Evolutionary conservation across 30 jellyfish, hydroid and myxozoan species (phyloP).

Genomic region (Euphysa ruthae): DNA sequence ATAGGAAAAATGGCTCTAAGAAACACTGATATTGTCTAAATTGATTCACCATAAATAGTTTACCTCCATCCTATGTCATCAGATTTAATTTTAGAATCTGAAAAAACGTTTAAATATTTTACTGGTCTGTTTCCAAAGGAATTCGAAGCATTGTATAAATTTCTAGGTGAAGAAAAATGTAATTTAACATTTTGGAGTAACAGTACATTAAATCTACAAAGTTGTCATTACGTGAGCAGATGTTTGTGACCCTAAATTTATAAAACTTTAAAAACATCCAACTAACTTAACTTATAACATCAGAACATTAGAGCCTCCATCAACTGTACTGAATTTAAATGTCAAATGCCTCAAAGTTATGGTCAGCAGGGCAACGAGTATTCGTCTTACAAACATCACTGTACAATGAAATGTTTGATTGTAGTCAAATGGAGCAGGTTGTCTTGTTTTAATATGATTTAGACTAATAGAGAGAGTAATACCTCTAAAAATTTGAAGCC

Average conservation of each 20-base stretch:
- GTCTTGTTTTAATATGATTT: too few relatives aligned
- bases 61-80: slow-evolving; percentile 15
- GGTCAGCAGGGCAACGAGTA: slow-evolving; percentile 55
- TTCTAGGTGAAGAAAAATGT: slow-evolving; percentile 54
- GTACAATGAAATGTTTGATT: slow-evolving; percentile 38
- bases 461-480: too few relatives aligned
- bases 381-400: slow-evolving; percentile 40
- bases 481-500: too few relatives aligned
- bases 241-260: slow-evolving; percentile 34
- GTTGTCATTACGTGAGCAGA: slow-evolving; percentile 21
- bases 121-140: slow-evolving; percentile 40
- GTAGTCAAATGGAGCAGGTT: slow-evolving; percentile 55
- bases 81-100: slow-evolving; percentile 6
- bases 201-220: slow-evolving; percentile 17
- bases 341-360: slow-evolving; percentile 41
- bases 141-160: slow-evolving; percentile 39
- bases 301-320: slow-evolving; percentile 26
- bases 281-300: too few relatives aligned
- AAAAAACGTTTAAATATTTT: slow-evolving; percentile 12
- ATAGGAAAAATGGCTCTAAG: too few relatives aligned
- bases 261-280: too few relatives aligned
- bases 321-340: slow-evolving; percentile 49
- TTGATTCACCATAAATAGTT: too few relatives aligned
- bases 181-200: slow-evolving; percentile 25
- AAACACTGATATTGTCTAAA: too few relatives aligned